Evolutionary conservation across 2,113 vertebrate genomes (phyloP), one percentile per base, ranked within the genome.

Genomic region (Nettapus auritus): DNA sequence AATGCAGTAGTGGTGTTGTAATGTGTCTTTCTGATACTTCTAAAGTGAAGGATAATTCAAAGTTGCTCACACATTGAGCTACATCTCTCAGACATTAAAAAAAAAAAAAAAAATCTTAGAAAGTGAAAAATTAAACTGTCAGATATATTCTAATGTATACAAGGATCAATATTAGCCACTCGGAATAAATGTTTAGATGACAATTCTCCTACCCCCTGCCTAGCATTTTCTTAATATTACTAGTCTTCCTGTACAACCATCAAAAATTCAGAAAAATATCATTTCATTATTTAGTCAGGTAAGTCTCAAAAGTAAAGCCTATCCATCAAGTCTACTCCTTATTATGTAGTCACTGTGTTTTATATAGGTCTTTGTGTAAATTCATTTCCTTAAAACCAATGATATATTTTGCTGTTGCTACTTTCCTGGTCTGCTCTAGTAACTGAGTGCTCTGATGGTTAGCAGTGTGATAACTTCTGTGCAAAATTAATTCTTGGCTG

Each of bases 131-230:
- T 33, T 3, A 33, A 22, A 8, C 50, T 44, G 2, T 19, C 28
- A 70, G 38, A 86, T 59, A 12, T 31, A n/a, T 36, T 64, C 3
- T 48, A 89, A 29, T 40, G 10, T 4, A 15, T 69, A 15, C 38
- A 59, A 71, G 34, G 17, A 9, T 80, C 25, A 88, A 36, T 4
- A n/a, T 56, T 40, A 93, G 13, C 29, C 50, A 59, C 21, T 82
- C 71, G 85, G 64, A 92, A 82, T 7, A 89, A 74, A 31, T 44
- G 80, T 67, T 92, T 83, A 46, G 34, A 57, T 64, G 79, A 95
- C 53, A 80, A 64, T 8, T 6, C 18, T 19, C 18, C 22, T 6
- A 13, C 1, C 62, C 11, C 11, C 55, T 50, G 10, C 23, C 7
- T 64, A 38, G 11, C 17, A 55, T 64, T 68, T 87, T 75, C 26